Percentiles rank a stretch among this genome's conserved stretches.
These are phyloP conservation scores for Paramuricea clavata DNA, from an alignment of 92 coral and sea anemone genomes.

Conservation along the genomic window DNA sequence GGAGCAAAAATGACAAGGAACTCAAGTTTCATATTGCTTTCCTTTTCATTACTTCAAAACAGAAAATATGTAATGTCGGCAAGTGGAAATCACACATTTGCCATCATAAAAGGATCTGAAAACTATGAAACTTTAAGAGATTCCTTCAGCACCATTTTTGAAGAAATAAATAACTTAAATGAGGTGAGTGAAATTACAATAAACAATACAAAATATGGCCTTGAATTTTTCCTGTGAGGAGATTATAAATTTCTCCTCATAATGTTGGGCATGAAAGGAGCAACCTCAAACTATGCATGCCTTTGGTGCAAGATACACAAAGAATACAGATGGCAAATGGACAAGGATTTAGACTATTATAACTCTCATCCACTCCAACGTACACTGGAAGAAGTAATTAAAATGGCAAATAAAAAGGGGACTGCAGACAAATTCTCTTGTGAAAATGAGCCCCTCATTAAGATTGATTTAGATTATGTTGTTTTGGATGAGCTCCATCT, in stretches of 20 bases:
- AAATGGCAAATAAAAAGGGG: conserved; percentile 17
- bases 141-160: neutral
- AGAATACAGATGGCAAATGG: conserved; percentile 45
- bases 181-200: neutral
- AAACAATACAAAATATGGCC: neutral
- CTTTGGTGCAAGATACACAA: conserved; percentile 11
- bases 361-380: conserved; percentile 21
- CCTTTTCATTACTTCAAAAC: too few relatives aligned
- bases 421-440: neutral
- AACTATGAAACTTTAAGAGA: too few relatives aligned
- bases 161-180: neutral
- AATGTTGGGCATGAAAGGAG: conserved; percentile 9
- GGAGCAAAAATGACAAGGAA: too few relatives aligned
- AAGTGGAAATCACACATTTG: too few relatives aligned
- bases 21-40: too few relatives aligned
- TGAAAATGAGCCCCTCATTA: too few relatives aligned
- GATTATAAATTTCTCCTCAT: neutral
- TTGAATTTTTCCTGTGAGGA: neutral
- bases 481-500: too few relatives aligned
- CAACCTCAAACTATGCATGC: too few relatives aligned
- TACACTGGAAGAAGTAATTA: conserved; percentile 24
- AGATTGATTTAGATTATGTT: too few relatives aligned
- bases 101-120: too few relatives aligned
- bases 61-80: too few relatives aligned
- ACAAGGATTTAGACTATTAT: conserved; percentile 28